These are phyloP conservation scores for Polypterus senegalus DNA, from an alignment of 2,113 vertebrate genomes.

Conservation along the genomic window DNA sequence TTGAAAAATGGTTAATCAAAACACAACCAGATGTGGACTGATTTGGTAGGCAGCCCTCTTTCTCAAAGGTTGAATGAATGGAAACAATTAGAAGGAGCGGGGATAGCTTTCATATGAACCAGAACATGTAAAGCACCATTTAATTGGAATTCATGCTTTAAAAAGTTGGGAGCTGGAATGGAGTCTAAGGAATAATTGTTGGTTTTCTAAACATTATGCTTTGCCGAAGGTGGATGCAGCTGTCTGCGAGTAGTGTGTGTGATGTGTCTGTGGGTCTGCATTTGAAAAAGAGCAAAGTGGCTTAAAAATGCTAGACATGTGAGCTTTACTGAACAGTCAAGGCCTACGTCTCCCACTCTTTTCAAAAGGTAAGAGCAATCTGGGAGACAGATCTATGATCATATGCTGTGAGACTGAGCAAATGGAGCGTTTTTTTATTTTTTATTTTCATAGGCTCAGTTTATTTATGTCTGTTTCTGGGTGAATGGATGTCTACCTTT, in stretches of 20 bases:
- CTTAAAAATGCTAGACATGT: conserved; percentile 1
- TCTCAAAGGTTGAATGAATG: conserved; percentile 34
- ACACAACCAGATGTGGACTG: conserved; percentile 60
- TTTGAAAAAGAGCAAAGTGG: conserved; percentile 6
- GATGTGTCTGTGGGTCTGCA: conserved; percentile 7
- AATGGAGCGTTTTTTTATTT: no score
- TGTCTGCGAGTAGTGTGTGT: conserved; percentile 27
- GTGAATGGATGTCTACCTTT: no score
- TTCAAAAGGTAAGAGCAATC: conserved; percentile 2
- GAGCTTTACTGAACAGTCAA: neutral
- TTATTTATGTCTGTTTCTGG: no score
- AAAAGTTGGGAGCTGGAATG: conserved; percentile 25
- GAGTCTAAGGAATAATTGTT: conserved; percentile 18
- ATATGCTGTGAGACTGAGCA: neutral
- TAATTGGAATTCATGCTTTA: conserved; percentile 27
- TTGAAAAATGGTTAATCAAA: conserved; percentile 50
- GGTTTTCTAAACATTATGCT: conserved; percentile 22
- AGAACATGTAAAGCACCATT: conserved; percentile 34
- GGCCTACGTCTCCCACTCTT: conserved; percentile 8
- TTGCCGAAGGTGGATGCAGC: conserved; percentile 21
- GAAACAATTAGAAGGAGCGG: conserved; percentile 37
- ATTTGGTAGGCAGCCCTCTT: conserved; percentile 27
- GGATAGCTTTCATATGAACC: conserved; percentile 27
- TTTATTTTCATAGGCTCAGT: no score
- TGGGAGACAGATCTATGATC: neutral